Conservation (phyloP, 2,797 vertebrate genomes). For the Siniperca undulata region DNA sequence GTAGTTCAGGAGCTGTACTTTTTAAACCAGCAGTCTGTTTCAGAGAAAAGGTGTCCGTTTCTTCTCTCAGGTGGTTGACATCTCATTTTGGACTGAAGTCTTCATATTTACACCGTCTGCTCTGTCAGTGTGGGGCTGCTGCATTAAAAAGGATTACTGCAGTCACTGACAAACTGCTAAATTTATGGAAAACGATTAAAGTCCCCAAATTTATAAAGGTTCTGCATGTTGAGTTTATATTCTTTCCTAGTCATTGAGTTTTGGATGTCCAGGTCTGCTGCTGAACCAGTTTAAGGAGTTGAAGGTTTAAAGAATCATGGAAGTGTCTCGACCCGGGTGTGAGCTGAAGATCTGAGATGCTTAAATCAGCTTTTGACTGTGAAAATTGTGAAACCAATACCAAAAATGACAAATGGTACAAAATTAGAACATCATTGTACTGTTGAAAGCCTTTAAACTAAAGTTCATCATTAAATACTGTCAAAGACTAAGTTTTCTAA, state of each 20-base stretch:
- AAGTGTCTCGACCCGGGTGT: background rate
- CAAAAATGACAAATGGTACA: background rate
- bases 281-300: background rate
- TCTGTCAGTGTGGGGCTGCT: background rate
- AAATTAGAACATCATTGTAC: background rate
- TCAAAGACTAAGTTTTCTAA: background rate
- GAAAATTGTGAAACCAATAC: background rate
- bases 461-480: no score
- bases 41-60: background rate
- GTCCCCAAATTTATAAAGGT: background rate
- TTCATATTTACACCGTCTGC: constrained; percentile 3
- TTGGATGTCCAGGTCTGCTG: constrained; percentile 1
- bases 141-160: constrained; percentile 13
- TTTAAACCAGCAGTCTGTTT: background rate
- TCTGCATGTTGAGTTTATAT: background rate
- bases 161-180: background rate
- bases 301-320: background rate
- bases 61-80: background rate
- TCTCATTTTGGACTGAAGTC: constrained; percentile 18
- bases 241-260: background rate
- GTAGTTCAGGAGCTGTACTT: background rate
- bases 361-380: background rate
- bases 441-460: background rate
- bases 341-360: background rate
- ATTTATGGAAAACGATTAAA: constrained; percentile 17